Base-by-base conservation (phyloP, 92 coral and sea anemone species). In the Porites cylindrica region DNA sequence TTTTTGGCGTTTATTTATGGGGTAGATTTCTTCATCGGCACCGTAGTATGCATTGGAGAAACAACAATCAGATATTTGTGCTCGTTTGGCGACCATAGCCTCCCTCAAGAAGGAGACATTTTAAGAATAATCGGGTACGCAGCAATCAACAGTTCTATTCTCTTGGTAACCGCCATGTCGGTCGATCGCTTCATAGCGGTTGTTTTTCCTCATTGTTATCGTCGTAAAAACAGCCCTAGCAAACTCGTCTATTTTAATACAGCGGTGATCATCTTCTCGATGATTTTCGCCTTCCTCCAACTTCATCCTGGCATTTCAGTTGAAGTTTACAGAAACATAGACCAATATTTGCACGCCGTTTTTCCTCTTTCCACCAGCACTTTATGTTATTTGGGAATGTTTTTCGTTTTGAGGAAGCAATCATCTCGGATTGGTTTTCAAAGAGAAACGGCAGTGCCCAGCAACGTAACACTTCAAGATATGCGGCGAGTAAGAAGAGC, bases 121-220 rank as follows among this genome's bases (percentile, higher is more conserved):
- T 7, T 66, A 1, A 21, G 0, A 6, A 21, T 66, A 6, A 1
- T 66, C 8, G 70, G 14, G 0, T 66, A 66, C 70, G 21, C 58
- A 20, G 67, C 66, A 54, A 17, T 76, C 12, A 76, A 76, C 80
- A 76, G 80, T 26, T 76, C 80, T 0, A 76, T 76, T 9, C 47
- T 76, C 2, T 16, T 76, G 1, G 66, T 54, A 19, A 58, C 67
- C 4, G 66, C 80, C 6, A 76, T 76, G 80, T 76, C 80, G 0
- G 80, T 76, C 13, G 80, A 76, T 76, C 80, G 80, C 1, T 12
- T 76, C 6, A n/a, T 26, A 8, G 29, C 80, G 13, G 80, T 76
- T 58, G 51, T 24, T 58, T 56, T 13, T 76, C 80, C 80, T 1
- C 80, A 76, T 14, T 56, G 58, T 61, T 13, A 76, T 66, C 26